Percentiles rank a stretch among this genome's conserved stretches.
Evolutionary conservation across 2,113 vertebrate species (phyloP).

Genomic region (Dinomys branickii): DNA sequence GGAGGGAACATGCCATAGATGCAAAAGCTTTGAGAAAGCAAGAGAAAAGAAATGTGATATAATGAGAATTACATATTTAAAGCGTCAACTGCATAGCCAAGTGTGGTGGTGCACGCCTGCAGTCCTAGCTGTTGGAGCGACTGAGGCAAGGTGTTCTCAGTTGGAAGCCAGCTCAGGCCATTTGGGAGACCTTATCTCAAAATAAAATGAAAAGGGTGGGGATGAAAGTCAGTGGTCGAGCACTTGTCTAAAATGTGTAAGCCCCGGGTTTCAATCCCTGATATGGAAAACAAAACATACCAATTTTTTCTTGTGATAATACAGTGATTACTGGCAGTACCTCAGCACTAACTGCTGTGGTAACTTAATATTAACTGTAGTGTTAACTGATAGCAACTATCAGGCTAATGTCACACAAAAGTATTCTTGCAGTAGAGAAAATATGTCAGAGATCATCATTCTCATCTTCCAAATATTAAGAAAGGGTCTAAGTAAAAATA

Average conservation of each 20-base stretch:
- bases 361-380: not conserved
- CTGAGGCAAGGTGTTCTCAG: not conserved
- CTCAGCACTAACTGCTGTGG: not conserved
- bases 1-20: not conserved
- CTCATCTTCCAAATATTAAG: not conserved
- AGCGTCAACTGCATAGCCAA: not conserved
- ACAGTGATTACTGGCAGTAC: not conserved
- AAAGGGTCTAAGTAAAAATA: not conserved
- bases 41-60: slow-evolving; percentile 5
- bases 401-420: slow-evolving; percentile 8
- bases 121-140: not conserved
- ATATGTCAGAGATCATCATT: not conserved
- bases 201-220: not conserved
- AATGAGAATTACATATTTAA: not conserved
- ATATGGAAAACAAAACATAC: not conserved
- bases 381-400: not conserved
- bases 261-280: not conserved
- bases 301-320: not conserved
- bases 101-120: not conserved
- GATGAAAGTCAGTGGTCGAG: no score
- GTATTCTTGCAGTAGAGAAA: not conserved
- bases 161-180: not conserved
- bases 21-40: slow-evolving; percentile 33
- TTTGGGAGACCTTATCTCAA: not conserved
- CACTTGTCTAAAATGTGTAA: not conserved